phyloP scores from a whole-genome alignment of 2,113 vertebrate species.

The Calidris pugnax region DNA sequence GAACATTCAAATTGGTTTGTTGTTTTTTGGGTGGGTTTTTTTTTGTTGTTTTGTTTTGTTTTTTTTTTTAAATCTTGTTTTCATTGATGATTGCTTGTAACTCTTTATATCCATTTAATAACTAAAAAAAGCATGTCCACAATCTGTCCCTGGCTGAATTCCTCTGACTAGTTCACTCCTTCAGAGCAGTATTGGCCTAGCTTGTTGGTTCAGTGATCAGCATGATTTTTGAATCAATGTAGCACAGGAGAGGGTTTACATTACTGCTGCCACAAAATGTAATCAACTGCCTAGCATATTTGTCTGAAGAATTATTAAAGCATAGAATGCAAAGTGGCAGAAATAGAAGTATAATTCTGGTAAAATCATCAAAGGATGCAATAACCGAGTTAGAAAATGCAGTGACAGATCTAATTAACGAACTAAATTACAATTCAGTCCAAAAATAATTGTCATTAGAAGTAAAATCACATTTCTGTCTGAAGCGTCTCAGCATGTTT shows the following conservation, averaged over 20 bases:
- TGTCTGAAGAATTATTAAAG: slow-evolving; percentile 64
- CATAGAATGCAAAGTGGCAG: slow-evolving; percentile 22
- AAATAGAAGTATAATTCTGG: slow-evolving; percentile 44
- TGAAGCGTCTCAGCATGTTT: slow-evolving; percentile 13
- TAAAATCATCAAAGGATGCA: slow-evolving; percentile 33
- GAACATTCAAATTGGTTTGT: not conserved
- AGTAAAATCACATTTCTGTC: slow-evolving; percentile 54
- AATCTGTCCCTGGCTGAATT: slow-evolving; percentile 23
- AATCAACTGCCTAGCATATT: slow-evolving; percentile 10
- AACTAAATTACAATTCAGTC: slow-evolving; percentile 52
- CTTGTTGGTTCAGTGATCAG: not conserved
- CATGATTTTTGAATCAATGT: slow-evolving; percentile 10
- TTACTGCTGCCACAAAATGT: slow-evolving; percentile 32
- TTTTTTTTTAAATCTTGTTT: not conserved
- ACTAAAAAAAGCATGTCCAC: slow-evolving; percentile 19
- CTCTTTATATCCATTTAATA: slow-evolving; percentile 26
- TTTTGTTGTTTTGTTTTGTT: too few species aligned
- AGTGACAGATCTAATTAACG: slow-evolving; percentile 59
- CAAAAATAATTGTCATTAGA: slow-evolving; percentile 59
- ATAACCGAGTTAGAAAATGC: slow-evolving; percentile 51
- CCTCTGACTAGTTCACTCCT: not conserved
- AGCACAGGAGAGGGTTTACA: slow-evolving; percentile 5
- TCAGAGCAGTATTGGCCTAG: not conserved
- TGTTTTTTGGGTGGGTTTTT: too few species aligned
- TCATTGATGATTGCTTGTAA: not conserved